A percentile compares a stretch with the other conserved stretches of the same genome.
Evolutionary conservation across 2,888 invertebrate genomes (phyloP).

Genomic region (Napeogenes sylphis): DNA sequence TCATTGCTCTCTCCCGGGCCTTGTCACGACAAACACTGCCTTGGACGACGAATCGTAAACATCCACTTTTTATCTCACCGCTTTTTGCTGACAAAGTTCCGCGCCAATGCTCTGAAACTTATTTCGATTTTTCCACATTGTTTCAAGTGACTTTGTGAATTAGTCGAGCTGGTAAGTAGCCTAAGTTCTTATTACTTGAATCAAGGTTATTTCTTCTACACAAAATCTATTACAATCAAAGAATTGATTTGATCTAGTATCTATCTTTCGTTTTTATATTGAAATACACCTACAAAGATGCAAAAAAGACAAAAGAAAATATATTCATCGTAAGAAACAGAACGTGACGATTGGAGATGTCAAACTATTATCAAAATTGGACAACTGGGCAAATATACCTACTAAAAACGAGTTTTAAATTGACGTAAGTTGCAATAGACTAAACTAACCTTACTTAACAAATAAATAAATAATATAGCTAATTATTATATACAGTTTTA

Average conservation of each 20-base stretch:
- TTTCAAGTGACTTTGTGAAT: conserved; percentile 11
- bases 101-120: conserved; percentile 31
- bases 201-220: too few relatives aligned
- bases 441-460: conserved; percentile 6
- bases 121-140: conserved; percentile 25
- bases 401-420: neutral
- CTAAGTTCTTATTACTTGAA: too few relatives aligned
- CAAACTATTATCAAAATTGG: conserved; percentile 4
- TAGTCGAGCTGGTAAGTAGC: neutral
- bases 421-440: neutral
- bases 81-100: conserved; percentile 36
- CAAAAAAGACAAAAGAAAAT: neutral
- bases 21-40: conserved; percentile 59
- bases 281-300: neutral
- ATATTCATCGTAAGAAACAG: neutral
- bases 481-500: neutral
- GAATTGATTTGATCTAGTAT: neutral
- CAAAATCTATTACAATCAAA: too few relatives aligned
- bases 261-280: too few relatives aligned
- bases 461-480: conserved; percentile 2
- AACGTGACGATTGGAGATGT: neutral
- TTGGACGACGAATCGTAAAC: conserved; percentile 36
- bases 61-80: conserved; percentile 33
- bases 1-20: conserved; percentile 45
- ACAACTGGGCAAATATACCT: conserved; percentile 2